Percentiles rank a stretch among this genome's conserved stretches.
Evolutionary conservation across 2,113 vertebrate genomes (phyloP).

Genomic region (Boleophthalmus pectinirostris): DNA sequence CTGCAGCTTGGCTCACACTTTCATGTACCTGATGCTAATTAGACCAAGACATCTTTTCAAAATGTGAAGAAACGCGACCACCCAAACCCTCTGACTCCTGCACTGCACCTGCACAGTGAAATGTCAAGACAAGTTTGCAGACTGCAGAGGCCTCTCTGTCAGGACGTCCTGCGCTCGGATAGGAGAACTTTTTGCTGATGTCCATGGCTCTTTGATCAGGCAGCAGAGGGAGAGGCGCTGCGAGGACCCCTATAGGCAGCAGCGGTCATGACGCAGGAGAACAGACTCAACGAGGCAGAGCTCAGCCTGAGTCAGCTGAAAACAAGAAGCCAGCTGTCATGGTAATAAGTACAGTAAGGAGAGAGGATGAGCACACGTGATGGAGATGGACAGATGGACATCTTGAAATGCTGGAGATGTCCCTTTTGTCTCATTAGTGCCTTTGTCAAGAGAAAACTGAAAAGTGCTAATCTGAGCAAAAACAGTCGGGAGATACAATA

Average conservation of each 20-base stretch:
- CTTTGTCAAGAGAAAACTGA: constrained; percentile 7
- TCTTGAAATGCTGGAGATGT: constrained; percentile 24
- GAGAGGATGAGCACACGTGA: constrained; percentile 33
- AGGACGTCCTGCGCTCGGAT: constrained; percentile 13
- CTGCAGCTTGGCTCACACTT: constrained; percentile 21
- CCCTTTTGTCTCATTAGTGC: constrained; percentile 6
- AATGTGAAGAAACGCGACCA: background rate
- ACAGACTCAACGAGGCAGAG: constrained; percentile 48
- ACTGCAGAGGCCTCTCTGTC: background rate
- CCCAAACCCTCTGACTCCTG: constrained; percentile 2
- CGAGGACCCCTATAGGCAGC: constrained; percentile 13
- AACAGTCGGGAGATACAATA: constrained; percentile 1
- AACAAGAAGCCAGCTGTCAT: constrained; percentile 49
- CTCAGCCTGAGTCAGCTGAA: constrained; percentile 58
- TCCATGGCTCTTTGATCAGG: constrained; percentile 57
- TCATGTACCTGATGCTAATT: constrained; percentile 33
- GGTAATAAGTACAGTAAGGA: constrained; percentile 38
- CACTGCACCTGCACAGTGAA: constrained; percentile 18
- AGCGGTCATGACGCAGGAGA: constrained; percentile 43
- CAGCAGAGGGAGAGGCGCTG: constrained; percentile 14
- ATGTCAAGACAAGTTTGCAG: constrained; percentile 41
- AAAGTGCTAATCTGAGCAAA: constrained; percentile 1
- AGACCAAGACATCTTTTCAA: constrained; percentile 26
- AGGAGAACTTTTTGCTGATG: constrained; percentile 55
- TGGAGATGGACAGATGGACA: constrained; percentile 11